Evolutionary conservation across 1,140 invertebrate genomes (phyloP).

Genomic region (Drosophila yakuba): DNA sequence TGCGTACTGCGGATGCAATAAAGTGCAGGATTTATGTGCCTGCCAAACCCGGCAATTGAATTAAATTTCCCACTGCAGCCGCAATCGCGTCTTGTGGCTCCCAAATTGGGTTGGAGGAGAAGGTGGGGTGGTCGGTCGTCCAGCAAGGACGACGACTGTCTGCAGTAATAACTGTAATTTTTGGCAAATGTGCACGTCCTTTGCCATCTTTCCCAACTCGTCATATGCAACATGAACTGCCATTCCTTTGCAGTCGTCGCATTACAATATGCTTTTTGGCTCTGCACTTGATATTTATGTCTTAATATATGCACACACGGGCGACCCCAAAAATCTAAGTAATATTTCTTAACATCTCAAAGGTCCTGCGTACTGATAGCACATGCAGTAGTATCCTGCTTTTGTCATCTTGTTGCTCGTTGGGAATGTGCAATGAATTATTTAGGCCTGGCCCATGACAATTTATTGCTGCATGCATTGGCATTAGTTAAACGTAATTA

Average conservation of each 20-base stretch:
- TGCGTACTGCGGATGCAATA: constrained; percentile 80
- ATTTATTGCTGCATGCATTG: constrained; percentile 56
- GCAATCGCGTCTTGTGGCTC: constrained; percentile 55
- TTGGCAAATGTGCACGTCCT: constrained; percentile 69
- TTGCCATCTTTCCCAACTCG: constrained; percentile 23
- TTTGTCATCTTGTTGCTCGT: constrained; percentile 47
- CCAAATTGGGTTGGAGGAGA: no score
- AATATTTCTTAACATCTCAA: constrained; percentile 66
- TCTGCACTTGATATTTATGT: constrained; percentile 69
- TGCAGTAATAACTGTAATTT: constrained; percentile 83
- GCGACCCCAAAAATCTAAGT: constrained; percentile 53
- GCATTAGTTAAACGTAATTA: constrained; percentile 56
- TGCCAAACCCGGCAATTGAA: constrained; percentile 72
- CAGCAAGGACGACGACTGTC: constrained; percentile 61
- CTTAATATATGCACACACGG: constrained; percentile 75
- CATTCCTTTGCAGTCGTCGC: constrained; percentile 19
- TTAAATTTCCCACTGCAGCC: constrained; percentile 74
- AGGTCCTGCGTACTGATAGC: constrained; percentile 15
- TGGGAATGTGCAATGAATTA: constrained; percentile 66
- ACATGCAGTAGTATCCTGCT: constrained; percentile 17
- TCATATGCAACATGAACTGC: constrained; percentile 36
- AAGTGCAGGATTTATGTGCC: constrained; percentile 77
- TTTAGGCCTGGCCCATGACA: constrained; percentile 51
- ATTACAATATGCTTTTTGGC: constrained; percentile 38
- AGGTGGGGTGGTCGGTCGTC: constrained; percentile 2